phyloP scores from a whole-genome alignment of 1,140 invertebrate species.

The Anoplolepis gracilipes region DNA sequence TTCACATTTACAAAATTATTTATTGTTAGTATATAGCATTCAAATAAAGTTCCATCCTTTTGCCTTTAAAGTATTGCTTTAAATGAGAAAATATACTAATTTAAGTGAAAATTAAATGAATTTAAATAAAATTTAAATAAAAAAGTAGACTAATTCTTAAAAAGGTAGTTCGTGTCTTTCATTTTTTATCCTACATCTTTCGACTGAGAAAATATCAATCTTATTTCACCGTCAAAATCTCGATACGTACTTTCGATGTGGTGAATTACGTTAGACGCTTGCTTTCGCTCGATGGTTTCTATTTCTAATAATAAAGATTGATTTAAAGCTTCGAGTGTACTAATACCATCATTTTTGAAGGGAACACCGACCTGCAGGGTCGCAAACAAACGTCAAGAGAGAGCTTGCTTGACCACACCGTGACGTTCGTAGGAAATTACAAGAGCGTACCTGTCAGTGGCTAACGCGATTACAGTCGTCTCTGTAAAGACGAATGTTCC shows the following conservation, averaged over 20 bases:
- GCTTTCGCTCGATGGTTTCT: not conserved
- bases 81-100: no score
- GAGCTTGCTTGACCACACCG: constrained; percentile 34
- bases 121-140: no score
- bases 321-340: not conserved
- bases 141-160: no score
- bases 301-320: not conserved
- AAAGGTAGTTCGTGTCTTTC: no score
- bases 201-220: not conserved
- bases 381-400: constrained; percentile 22
- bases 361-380: not conserved
- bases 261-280: not conserved
- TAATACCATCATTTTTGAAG: not conserved
- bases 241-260: no score
- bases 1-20: no score
- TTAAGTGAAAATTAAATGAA: no score
- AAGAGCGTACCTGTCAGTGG: constrained; percentile 37
- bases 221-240: not conserved
- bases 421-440: constrained; percentile 52
- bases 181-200: no score
- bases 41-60: no score
- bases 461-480: constrained; percentile 61
- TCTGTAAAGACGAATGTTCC: constrained; percentile 51
- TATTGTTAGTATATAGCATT: no score
- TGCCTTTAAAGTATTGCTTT: no score